phyloP scores from a whole-genome alignment of 2,113 vertebrate species.

The Antigone vipio region DNA sequence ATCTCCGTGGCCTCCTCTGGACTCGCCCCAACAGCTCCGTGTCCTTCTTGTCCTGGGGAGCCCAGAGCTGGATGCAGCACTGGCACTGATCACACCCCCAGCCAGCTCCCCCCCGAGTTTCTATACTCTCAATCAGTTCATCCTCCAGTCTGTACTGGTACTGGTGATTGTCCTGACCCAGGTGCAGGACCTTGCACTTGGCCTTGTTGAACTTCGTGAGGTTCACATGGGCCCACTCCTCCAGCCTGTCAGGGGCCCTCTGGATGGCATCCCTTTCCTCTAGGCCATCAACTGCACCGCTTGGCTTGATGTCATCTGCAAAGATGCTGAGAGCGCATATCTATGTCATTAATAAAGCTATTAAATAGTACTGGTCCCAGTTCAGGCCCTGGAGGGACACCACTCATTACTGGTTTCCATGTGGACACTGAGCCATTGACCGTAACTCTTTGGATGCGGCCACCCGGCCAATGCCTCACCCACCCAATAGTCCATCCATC shows the following conservation, averaged over 20 bases:
- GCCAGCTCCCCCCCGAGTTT: too few relatives aligned
- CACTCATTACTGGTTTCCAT: not conserved
- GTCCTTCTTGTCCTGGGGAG: too few relatives aligned
- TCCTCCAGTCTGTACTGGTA: not conserved
- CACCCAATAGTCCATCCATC: not conserved
- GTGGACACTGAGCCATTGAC: not conserved
- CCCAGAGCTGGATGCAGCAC: too few relatives aligned
- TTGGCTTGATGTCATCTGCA: not conserved
- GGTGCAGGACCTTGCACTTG: not conserved
- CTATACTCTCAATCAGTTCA: not conserved
- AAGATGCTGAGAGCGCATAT: not conserved
- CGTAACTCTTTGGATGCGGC: not conserved
- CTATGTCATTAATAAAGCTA: not conserved
- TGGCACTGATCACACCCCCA: too few relatives aligned
- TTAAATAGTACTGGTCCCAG: not conserved
- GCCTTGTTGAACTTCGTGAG: too few relatives aligned
- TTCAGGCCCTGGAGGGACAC: fast-evolving
- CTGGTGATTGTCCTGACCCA: too few relatives aligned
- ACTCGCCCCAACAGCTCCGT: too few relatives aligned
- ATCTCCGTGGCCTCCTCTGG: too few relatives aligned
- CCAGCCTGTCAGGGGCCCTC: not conserved
- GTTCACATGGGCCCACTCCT: not conserved
- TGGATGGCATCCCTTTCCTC: not conserved
- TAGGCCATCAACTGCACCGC: not conserved
- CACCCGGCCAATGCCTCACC: not conserved